Percentiles rank a stretch among this genome's conserved stretches.
Conservation (phyloP, 1,140 invertebrate genomes). For the Tenebrio molitor region DNA sequence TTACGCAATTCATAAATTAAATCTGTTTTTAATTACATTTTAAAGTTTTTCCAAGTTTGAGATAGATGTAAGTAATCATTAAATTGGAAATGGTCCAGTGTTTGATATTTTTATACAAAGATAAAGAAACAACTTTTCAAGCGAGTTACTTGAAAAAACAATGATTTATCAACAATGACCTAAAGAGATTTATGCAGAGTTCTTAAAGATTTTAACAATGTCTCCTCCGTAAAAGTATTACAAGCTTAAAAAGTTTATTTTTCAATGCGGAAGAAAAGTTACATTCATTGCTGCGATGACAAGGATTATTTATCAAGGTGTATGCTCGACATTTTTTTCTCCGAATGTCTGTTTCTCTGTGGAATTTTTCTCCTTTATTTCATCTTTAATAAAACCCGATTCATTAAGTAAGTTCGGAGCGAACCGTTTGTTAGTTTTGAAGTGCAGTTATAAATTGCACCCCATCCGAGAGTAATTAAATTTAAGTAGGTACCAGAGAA, state of each 20-base stretch:
- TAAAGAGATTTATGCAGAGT: neutral
- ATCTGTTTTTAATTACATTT: too few species aligned
- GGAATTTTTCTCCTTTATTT: neutral
- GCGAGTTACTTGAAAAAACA: too few species aligned
- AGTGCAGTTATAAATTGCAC: slow-evolving; percentile 22
- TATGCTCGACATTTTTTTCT: slow-evolving; percentile 4
- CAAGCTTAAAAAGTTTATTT: slow-evolving; percentile 7
- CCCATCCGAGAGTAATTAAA: slow-evolving; percentile 26
- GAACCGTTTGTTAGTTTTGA: slow-evolving; percentile 8
- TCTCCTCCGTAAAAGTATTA: slow-evolving; percentile 2
- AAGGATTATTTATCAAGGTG: slow-evolving; percentile 31
- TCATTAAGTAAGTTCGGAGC: slow-evolving; percentile 15
- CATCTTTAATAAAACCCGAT: slow-evolving; percentile 30
- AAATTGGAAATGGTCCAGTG: too few species aligned
- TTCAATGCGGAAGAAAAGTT: slow-evolving; percentile 27
- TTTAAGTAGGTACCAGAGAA: slow-evolving; percentile 12
- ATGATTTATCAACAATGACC: too few species aligned
- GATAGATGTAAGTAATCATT: too few species aligned
- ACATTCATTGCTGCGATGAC: slow-evolving; percentile 13
- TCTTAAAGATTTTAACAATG: neutral
- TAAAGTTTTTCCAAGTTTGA: too few species aligned
- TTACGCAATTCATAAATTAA: too few species aligned
- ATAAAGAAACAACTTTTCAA: too few species aligned
- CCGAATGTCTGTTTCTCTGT: neutral
- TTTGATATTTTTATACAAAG: too few species aligned